Evolutionary conservation across 2,797 vertebrate species (phyloP).

Genomic region (Serranus cabrilla): DNA sequence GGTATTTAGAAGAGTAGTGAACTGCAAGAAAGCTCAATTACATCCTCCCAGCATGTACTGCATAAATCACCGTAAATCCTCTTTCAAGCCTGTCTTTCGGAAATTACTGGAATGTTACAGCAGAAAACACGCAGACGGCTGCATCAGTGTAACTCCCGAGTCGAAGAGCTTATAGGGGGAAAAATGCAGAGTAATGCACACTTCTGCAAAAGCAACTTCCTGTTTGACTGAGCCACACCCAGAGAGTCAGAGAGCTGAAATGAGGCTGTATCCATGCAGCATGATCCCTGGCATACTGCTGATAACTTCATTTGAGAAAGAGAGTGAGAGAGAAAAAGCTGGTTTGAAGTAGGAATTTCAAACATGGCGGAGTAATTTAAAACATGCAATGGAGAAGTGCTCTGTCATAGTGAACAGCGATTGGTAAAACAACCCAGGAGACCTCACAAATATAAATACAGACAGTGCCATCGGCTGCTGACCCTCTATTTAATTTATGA

Average conservation of each 20-base stretch:
- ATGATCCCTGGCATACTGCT: conserved; percentile 29
- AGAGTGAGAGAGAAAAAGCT: conserved; percentile 8
- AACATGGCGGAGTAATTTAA: conserved; percentile 1
- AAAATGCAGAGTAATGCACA: conserved; percentile 66
- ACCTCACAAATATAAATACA: conserved; percentile 17
- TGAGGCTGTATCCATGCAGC: conserved; percentile 29
- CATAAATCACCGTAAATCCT: conserved; percentile 82
- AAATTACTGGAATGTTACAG: conserved; percentile 78
- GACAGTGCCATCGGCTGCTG: conserved; percentile 7
- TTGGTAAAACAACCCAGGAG: conserved; percentile 6
- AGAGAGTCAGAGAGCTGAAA: conserved; percentile 34
- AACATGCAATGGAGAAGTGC: conserved; percentile 27
- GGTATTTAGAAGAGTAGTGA: conserved; percentile 83
- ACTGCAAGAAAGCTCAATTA: conserved; percentile 85
- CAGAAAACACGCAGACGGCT: conserved; percentile 61
- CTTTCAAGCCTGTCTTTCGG: conserved; percentile 76
- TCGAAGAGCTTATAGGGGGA: conserved; percentile 45
- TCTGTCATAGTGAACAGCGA: neutral
- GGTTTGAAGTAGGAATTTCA: conserved; percentile 23
- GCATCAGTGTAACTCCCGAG: conserved; percentile 53
- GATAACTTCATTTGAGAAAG: conserved; percentile 31
- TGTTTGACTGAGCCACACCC: conserved; percentile 58
- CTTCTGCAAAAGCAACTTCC: conserved; percentile 58
- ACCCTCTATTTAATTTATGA: conserved; percentile 5
- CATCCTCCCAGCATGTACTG: conserved; percentile 78